phyloP scores from a whole-genome alignment of 2,797 vertebrate species.

The Cyprinella venusta region DNA sequence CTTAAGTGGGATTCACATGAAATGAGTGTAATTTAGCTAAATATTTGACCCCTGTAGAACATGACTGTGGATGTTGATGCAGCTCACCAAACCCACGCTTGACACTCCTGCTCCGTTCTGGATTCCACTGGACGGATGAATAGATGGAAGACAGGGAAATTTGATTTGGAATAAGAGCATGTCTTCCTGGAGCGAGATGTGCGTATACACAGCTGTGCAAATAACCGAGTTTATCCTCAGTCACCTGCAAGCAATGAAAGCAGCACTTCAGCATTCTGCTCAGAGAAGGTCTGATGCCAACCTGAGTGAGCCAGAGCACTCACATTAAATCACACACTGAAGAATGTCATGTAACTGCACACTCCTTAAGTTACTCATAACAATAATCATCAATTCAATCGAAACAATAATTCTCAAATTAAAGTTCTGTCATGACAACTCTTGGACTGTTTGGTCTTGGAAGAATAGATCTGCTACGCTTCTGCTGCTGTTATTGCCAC shows the following conservation, averaged over 20 bases:
- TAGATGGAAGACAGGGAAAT: conserved; percentile 63
- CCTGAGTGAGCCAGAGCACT: background rate
- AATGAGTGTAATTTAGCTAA: background rate
- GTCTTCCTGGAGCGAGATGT: conserved; percentile 61
- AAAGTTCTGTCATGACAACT: background rate
- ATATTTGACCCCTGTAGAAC: background rate
- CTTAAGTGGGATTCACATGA: background rate
- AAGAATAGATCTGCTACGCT: too few species aligned
- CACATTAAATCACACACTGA: background rate
- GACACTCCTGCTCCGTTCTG: background rate
- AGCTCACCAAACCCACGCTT: background rate
- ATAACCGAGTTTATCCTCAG: conserved; percentile 61
- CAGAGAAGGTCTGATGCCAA: conserved; percentile 16
- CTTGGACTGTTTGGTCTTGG: background rate
- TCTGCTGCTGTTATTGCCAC: too few species aligned
- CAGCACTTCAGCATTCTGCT: conserved; percentile 62
- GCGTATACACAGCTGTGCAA: conserved; percentile 62
- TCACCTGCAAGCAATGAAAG: conserved; percentile 63
- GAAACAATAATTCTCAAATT: background rate
- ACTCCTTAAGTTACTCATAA: background rate
- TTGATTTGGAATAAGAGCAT: conserved; percentile 61
- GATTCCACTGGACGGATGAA: background rate
- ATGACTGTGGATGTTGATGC: background rate
- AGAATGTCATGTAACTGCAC: background rate
- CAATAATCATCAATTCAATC: background rate